These are phyloP conservation scores for Petrocephalus zakoni DNA, from an alignment of 2,113 vertebrate genomes.

Conservation along the genomic window DNA sequence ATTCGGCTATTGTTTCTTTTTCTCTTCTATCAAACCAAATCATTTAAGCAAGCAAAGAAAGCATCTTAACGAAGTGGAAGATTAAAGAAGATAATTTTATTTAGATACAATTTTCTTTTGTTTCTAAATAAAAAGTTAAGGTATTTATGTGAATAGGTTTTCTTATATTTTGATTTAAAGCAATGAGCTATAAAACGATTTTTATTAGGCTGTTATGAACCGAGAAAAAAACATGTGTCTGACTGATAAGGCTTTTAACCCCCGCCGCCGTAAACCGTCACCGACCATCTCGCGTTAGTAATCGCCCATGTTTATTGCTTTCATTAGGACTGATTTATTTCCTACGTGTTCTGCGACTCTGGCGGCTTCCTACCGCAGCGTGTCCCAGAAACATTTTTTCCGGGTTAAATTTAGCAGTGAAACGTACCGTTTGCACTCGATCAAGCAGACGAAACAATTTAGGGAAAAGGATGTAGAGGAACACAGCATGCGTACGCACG, in stretches of 20 bases:
- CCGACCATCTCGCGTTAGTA: neutral
- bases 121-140: neutral
- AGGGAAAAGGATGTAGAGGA: slow-evolving; percentile 66
- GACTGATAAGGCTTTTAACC: neutral
- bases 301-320: slow-evolving; percentile 31
- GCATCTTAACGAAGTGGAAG: neutral
- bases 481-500: slow-evolving; percentile 43
- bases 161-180: neutral
- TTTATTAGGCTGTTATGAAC: neutral
- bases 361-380: slow-evolving; percentile 54
- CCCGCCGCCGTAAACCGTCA: neutral
- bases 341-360: slow-evolving; percentile 61
- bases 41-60: neutral
- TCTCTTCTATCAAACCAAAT: neutral
- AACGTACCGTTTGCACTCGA: slow-evolving; percentile 57
- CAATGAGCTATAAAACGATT: neutral
- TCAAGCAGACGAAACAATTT: slow-evolving; percentile 70
- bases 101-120: neutral
- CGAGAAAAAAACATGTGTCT: neutral
- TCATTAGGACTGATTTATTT: slow-evolving; percentile 52
- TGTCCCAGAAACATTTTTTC: slow-evolving; percentile 71
- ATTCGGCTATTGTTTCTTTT: neutral
- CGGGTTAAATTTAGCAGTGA: slow-evolving; percentile 70
- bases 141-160: neutral
- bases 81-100: neutral